Percentiles rank a stretch among this genome's conserved stretches.
Evolutionary conservation across 2,888 invertebrate species (phyloP).

Genomic region (Epistrophella euchroma): DNA sequence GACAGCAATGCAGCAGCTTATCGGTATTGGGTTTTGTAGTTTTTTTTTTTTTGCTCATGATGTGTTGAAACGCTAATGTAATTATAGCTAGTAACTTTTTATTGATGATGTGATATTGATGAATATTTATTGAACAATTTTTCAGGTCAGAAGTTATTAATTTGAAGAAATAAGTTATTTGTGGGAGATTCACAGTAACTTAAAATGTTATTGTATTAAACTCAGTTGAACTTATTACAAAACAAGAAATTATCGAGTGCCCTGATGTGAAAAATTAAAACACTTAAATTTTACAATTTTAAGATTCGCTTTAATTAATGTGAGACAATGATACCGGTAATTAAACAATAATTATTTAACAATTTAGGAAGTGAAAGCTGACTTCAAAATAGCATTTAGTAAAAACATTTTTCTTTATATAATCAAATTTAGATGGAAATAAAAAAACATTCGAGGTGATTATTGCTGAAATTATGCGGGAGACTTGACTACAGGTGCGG

Average conservation of each 20-base stretch:
- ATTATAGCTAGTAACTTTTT: neutral
- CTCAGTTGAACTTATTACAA: neutral
- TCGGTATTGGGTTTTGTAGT: neutral
- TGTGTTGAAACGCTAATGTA: neutral
- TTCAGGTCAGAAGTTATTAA: slow-evolving; percentile 2
- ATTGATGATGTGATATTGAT: neutral
- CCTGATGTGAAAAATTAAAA: neutral
- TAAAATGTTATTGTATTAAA: neutral
- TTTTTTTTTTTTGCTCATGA: neutral
- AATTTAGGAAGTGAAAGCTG: neutral
- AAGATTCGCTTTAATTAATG: neutral
- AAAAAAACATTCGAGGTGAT: too few relatives aligned
- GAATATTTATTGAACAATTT: slow-evolving; percentile 6
- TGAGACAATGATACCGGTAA: neutral
- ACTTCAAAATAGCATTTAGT: neutral
- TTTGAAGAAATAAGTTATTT: neutral
- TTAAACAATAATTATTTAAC: neutral
- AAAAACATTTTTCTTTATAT: neutral
- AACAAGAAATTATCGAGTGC: neutral
- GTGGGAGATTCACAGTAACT: neutral
- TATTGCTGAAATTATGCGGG: too few relatives aligned
- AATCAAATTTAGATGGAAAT: neutral
- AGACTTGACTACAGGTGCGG: too few relatives aligned
- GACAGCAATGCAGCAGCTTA: neutral
- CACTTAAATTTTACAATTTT: neutral